Evolutionary conservation across 1,140 invertebrate genomes (phyloP).

Genomic region (Drosophila takahashii): DNA sequence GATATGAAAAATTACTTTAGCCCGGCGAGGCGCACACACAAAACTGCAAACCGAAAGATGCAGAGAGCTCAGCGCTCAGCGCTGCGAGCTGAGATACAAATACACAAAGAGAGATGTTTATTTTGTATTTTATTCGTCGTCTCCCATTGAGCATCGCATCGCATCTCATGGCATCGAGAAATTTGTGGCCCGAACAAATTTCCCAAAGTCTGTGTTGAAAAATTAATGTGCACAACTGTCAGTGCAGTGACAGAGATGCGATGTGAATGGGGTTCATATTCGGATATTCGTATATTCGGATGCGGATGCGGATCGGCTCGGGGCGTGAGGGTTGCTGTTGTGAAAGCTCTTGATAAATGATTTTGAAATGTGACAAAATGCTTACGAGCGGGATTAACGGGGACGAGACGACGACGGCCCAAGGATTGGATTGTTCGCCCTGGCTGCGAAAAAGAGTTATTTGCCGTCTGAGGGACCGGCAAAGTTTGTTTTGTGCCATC

Average conservation of each 20-base stretch:
- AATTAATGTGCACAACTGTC: slow-evolving; percentile 81
- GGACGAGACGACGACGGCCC: slow-evolving; percentile 34
- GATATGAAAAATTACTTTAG: slow-evolving; percentile 83
- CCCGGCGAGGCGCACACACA: slow-evolving; percentile 26
- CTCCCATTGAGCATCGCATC: slow-evolving; percentile 37
- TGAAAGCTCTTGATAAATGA: slow-evolving; percentile 83
- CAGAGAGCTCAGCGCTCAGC: not conserved
- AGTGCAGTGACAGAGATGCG: slow-evolving; percentile 76
- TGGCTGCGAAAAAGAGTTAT: slow-evolving; percentile 52
- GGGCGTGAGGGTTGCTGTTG: slow-evolving; percentile 72
- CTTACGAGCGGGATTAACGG: slow-evolving; percentile 80
- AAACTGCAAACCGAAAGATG: slow-evolving; percentile 24
- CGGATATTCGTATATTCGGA: not conserved
- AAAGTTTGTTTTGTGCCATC: slow-evolving; percentile 33
- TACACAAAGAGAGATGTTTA: slow-evolving; percentile 49
- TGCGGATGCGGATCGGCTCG: not conserved
- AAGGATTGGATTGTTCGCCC: slow-evolving; percentile 28
- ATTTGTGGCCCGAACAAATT: slow-evolving; percentile 76
- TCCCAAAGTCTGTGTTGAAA: slow-evolving; percentile 78
- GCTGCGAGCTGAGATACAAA: slow-evolving; percentile 5
- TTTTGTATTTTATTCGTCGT: slow-evolving; percentile 61
- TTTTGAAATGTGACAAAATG: slow-evolving; percentile 83
- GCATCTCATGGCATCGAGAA: slow-evolving; percentile 34
- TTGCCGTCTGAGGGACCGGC: slow-evolving; percentile 15
- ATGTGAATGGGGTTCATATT: slow-evolving; percentile 44